Evolutionary conservation across 2,113 vertebrate species (phyloP), one percentile per base, ranked within the genome.

Genomic region (Rhinopomastus cyanomelas): DNA sequence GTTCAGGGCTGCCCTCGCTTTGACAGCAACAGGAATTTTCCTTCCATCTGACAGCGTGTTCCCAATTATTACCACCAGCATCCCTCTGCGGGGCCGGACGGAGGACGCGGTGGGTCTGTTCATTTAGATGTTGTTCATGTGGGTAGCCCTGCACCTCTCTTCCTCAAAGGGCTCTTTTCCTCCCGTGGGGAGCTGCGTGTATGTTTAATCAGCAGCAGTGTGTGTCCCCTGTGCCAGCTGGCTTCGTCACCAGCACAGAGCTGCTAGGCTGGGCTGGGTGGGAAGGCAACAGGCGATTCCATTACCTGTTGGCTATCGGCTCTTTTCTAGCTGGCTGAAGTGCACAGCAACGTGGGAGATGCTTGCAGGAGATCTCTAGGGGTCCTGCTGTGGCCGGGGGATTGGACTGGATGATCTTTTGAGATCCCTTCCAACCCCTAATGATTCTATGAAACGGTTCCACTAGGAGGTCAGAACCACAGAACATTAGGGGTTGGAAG

Each of bases 61-160:
- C 87, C 78, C 87, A 86, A 81, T 89, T 91, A 91, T 81, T 88
- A 94, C 80, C 25, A 94, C 65, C 69, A 94, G 86, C 85, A 85
- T 34, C 44, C 9, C 69, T 87, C 82, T 76, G 46, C 77, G 26
- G 84, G 80, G 80, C 90, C 67, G 75, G 89, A 95, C 84, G 93
- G 53, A 82, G 83, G 75, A 66, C 76, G 23, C 64, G 73, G 78
- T 44, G 77, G 67, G 76, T 90, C 89, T 80, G 53, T 76, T 87
- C 49, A 76, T 73, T 89, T 64, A 74, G 62, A 51, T 26, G 42
- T 3, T 82, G 80, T 64, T 94, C 74, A 71, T 60, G 71, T 85
- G 84, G 79, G 49, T 83, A 91, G n/a, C 32, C 82, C 76, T 69
- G 75, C 79, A 88, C 68, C 29, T 85, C 74, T 77, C 61, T 77